Evolutionary conservation across 1,140 invertebrate genomes (phyloP), one percentile per base, ranked within the genome.

Genomic region (Caenorhabditis inopinata): DNA sequence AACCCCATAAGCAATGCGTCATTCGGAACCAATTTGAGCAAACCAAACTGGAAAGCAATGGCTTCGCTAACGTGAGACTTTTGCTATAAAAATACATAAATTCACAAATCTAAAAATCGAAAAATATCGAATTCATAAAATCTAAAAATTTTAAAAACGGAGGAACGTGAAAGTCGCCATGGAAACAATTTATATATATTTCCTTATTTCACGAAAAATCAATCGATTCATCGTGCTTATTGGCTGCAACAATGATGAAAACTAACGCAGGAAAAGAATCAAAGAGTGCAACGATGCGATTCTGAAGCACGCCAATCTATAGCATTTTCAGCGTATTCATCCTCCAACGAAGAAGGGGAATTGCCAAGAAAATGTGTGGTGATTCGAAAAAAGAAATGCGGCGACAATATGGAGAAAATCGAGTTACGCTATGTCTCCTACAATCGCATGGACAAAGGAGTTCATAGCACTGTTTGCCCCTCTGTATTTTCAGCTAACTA

Each of bases 171-270:
- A n/a, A n/a, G n/a, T n/a, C n/a, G n/a, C n/a, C n/a, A n/a, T n/a
- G n/a, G n/a, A n/a, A n/a, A n/a, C 14, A 42, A 14, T 42, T 1
- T 35, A 6, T 11, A 32, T 58, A 62, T 29, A 14, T n/a, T 3
- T 58, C n/a, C n/a, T 68, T 18, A 42, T 58, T 78, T 58, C 9
- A 12, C 25, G 18, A 78, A 38, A 45, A 9, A 27, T 11, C 9
- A 68, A 35, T 4, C 77, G 29, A 46, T 38, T 12, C 11, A 68
- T 68, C 58, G 38, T 18, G 32, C 35, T 58, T 32, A 32, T 58
- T 58, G 53, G 53, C 58, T 38, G 29, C n/a, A 68, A 38, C 53
- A 12, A 68, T 68, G 58, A 68, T 68, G 58, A 68, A 18, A 68
- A 68, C n/a, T 21, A 29, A 23, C 25, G 58, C n/a, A 38, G 58